Evolutionary conservation across 1,140 invertebrate genomes (phyloP).

Genomic region (Apis dorsata): DNA sequence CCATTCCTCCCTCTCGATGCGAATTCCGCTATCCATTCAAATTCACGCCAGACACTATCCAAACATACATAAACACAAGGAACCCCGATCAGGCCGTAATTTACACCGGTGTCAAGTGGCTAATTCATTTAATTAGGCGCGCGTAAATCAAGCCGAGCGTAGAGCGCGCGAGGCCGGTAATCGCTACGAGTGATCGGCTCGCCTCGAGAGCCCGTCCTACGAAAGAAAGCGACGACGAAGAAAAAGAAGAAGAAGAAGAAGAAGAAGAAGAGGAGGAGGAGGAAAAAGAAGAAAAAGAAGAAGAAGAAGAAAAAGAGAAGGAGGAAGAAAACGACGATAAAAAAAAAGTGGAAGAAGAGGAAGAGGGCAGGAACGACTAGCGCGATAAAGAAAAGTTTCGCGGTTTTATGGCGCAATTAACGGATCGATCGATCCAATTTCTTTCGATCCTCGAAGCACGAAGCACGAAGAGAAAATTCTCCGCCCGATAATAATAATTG

Average conservation of each 20-base stretch:
- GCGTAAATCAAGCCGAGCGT: conserved; percentile 34
- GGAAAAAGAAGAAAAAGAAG: neutral
- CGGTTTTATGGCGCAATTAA: conserved; percentile 27
- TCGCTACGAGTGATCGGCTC: conserved; percentile 10
- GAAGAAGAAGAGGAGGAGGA: neutral
- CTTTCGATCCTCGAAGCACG: neutral
- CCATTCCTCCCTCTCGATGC: neutral
- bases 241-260: neutral
- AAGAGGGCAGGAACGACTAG: neutral
- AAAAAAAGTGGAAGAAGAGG: neutral
- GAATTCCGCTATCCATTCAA: neutral
- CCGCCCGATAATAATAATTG: conserved; percentile 17
- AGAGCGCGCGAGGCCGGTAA: conserved; percentile 8
- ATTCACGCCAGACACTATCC: neutral
- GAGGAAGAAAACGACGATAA: neutral
- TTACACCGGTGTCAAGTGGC: conserved; percentile 34
- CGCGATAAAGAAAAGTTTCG: neutral
- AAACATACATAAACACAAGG: conserved; percentile 14
- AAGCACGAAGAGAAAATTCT: neutral
- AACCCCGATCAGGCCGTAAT: conserved; percentile 37
- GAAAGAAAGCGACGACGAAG: neutral
- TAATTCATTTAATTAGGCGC: conserved; percentile 45
- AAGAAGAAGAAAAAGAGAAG: neutral
- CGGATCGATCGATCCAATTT: conserved; percentile 17
- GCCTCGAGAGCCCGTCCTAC: neutral